Evolutionary conservation across 1,140 invertebrate genomes (phyloP).

Genomic region (Brachionus koreanus): DNA sequence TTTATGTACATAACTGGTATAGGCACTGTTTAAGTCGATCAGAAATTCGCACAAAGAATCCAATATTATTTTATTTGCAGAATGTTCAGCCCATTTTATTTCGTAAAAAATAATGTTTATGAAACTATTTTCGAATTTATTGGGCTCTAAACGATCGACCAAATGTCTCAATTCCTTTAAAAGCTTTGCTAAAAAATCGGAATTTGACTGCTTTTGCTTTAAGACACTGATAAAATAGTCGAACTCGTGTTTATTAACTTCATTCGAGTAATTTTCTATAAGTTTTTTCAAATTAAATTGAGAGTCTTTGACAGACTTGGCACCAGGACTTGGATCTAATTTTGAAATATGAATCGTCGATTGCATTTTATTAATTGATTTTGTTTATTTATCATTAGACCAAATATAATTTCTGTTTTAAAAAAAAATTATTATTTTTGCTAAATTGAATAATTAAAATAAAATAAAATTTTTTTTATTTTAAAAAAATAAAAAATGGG

Average conservation of each 20-base stretch:
- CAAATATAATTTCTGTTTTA: not conserved
- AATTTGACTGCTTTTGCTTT: slow-evolving; percentile 14
- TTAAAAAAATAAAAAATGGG: not conserved
- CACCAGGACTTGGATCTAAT: not conserved
- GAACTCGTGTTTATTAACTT: slow-evolving; percentile 10
- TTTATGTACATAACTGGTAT: slow-evolving; percentile 32
- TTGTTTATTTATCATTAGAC: not conserved
- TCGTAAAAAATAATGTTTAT: slow-evolving; percentile 35
- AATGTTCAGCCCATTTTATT: slow-evolving; percentile 28
- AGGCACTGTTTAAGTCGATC: slow-evolving; percentile 38
- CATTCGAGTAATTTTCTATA: not conserved
- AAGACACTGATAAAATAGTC: not conserved
- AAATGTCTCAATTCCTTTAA: not conserved
- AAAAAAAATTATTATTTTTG: not conserved
- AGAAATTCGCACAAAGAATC: not conserved
- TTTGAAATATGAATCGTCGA: not conserved
- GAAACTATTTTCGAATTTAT: not conserved
- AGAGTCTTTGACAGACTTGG: not conserved
- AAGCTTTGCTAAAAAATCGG: not conserved
- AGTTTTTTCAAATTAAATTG: slow-evolving; percentile 8
- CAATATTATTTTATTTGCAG: not conserved
- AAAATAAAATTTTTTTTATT: not conserved
- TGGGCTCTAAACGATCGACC: not conserved
- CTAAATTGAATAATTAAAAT: not conserved
- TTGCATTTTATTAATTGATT: not conserved